Evolutionary conservation across 2,113 vertebrate species (phyloP).

Genomic region (Bubo blakistoni): DNA sequence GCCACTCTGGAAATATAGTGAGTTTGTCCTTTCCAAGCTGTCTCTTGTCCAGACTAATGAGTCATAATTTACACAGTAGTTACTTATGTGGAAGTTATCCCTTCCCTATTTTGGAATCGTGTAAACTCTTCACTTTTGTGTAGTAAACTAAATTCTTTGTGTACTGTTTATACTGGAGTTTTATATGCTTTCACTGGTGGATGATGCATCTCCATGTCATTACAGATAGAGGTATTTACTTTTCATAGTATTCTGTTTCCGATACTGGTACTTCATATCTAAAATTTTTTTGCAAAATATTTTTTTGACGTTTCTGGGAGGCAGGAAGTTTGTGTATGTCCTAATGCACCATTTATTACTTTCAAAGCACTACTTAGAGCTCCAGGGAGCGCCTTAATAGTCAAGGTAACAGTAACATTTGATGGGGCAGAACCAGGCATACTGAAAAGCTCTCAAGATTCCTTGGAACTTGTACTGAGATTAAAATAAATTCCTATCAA

Average conservation of each 20-base stretch:
- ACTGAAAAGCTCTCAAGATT: neutral
- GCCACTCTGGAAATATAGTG: neutral
- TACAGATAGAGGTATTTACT: neutral
- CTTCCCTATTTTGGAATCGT: neutral
- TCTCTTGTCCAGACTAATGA: conserved; percentile 3
- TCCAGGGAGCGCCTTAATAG: neutral
- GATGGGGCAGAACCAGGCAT: neutral
- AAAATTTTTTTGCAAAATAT: neutral
- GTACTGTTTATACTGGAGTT: neutral
- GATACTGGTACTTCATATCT: neutral
- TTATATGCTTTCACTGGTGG: neutral
- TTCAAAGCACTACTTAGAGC: neutral
- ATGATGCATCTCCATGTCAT: neutral
- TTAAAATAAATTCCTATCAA: neutral
- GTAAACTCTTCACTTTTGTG: neutral
- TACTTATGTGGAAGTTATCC: neutral
- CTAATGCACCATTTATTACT: neutral
- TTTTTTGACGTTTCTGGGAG: neutral
- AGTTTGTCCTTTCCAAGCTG: conserved; percentile 5
- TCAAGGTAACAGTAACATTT: neutral
- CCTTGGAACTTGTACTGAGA: neutral
- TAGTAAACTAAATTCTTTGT: neutral
- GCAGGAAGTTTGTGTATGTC: neutral
- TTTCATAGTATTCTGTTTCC: neutral
- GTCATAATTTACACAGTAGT: neutral